These are phyloP conservation scores for Plotosus lineatus DNA, from an alignment of 2,113 vertebrate species.

Conservation along the genomic window DNA sequence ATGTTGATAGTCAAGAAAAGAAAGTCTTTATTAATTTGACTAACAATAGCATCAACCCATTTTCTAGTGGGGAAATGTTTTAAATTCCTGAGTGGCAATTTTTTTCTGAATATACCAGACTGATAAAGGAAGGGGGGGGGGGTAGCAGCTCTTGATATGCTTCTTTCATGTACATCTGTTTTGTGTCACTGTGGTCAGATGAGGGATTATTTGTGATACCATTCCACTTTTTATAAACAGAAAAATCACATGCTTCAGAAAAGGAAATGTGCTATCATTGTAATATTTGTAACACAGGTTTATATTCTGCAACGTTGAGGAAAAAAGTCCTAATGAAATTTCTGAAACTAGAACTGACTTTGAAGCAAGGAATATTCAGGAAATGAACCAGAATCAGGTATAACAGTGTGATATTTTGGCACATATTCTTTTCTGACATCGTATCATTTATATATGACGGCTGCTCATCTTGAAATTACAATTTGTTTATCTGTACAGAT, in stretches of 20 bases:
- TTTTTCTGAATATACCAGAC: conserved; percentile 2
- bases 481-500: background rate
- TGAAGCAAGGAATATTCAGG: background rate
- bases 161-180: conserved; percentile 41
- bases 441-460: background rate
- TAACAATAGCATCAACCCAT: background rate
- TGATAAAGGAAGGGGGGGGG: background rate
- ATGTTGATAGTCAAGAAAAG: background rate
- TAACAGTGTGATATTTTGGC: background rate
- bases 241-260: conserved; percentile 24
- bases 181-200: conserved; percentile 27
- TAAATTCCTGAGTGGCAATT: background rate
- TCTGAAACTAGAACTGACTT: background rate
- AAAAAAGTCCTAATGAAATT: conserved; percentile 5
- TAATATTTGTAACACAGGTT: conserved; percentile 16
- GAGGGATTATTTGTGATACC: conserved; percentile 42
- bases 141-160: conserved; percentile 18
- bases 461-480: background rate
- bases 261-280: conserved; percentile 21
- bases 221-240: conserved; percentile 43
- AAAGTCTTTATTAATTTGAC: conserved; percentile 1
- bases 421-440: background rate
- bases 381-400: too few relatives aligned
- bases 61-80: background rate
- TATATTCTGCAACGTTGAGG: background rate